Percentiles rank a stretch among this genome's conserved stretches.
Conservation (phyloP, 1,140 invertebrate species). For the Olivierus martensii region DNA sequence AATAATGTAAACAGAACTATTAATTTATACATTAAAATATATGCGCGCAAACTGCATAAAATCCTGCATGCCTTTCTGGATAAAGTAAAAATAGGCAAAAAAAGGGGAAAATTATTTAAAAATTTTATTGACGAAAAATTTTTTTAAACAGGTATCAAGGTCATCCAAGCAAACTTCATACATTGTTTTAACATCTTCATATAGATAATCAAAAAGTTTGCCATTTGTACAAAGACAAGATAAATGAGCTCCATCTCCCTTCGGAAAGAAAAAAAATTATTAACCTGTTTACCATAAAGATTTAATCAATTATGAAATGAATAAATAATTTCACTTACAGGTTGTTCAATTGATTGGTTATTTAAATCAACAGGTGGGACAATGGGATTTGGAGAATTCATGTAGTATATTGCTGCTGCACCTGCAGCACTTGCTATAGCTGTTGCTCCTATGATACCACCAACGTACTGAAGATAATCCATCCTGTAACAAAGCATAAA, state of each 20-base stretch:
- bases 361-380: conserved; percentile 58
- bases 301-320: conserved; percentile 10
- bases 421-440: conserved; percentile 12
- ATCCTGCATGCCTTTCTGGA: no score
- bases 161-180: conserved; percentile 82
- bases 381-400: conserved; percentile 51
- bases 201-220: conserved; percentile 42
- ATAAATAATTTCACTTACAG: conserved; percentile 37
- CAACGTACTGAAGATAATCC: conserved; percentile 12
- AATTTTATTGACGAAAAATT: no score
- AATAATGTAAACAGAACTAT: no score
- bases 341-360: conserved; percentile 48
- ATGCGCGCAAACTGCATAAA: no score
- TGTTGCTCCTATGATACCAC: conserved; percentile 8
- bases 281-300: not conserved
- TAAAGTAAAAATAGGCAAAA: no score
- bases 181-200: conserved; percentile 75
- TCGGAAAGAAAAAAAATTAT: no score
- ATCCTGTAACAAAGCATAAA: conserved; percentile 1
- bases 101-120: no score
- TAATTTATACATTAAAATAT: no score
- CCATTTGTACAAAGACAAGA: conserved; percentile 87
- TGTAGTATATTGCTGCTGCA: conserved; percentile 37
- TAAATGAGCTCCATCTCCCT: conserved; percentile 73
- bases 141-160: conserved; percentile 32